These are phyloP conservation scores for Drosophila kokeensis DNA, from an alignment of 2,888 invertebrate species.

Conservation along the genomic window DNA sequence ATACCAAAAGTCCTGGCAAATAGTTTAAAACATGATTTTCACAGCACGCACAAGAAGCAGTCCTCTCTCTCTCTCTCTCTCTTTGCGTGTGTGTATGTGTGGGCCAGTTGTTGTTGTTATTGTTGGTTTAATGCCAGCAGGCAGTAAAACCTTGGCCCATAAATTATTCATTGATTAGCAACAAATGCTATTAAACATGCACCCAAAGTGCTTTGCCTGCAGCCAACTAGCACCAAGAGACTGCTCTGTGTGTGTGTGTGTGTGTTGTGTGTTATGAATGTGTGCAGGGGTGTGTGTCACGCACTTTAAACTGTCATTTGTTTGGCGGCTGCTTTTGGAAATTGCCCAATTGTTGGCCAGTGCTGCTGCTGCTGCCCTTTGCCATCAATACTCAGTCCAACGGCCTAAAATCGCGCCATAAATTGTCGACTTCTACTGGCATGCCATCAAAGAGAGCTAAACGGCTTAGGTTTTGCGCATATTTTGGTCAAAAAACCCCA, in stretches of 20 bases:
- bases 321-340: conserved; percentile 59
- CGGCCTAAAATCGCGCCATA: conserved; percentile 64
- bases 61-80: conserved; percentile 3
- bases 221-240: conserved; percentile 45
- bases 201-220: conserved; percentile 70
- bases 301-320: conserved; percentile 78
- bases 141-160: conserved; percentile 72
- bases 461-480: conserved; percentile 70
- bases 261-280: conserved; percentile 1
- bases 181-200: conserved; percentile 80
- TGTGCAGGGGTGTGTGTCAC: conserved; percentile 28
- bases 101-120: conserved; percentile 23
- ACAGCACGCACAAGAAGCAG: conserved; percentile 42
- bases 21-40: conserved; percentile 59
- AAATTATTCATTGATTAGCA: conserved; percentile 83
- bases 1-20: conserved; percentile 46
- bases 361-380: conserved; percentile 3
- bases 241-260: conserved; percentile 9
- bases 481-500: conserved; percentile 41
- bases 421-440: conserved; percentile 61
- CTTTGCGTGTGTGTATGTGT: conserved; percentile 28
- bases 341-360: conserved; percentile 69
- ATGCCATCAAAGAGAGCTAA: conserved; percentile 74
- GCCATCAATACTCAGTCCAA: conserved; percentile 10
- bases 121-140: conserved; percentile 41